Base-by-base conservation (phyloP, 2,888 invertebrate species). In the Tillus elongatus region DNA sequence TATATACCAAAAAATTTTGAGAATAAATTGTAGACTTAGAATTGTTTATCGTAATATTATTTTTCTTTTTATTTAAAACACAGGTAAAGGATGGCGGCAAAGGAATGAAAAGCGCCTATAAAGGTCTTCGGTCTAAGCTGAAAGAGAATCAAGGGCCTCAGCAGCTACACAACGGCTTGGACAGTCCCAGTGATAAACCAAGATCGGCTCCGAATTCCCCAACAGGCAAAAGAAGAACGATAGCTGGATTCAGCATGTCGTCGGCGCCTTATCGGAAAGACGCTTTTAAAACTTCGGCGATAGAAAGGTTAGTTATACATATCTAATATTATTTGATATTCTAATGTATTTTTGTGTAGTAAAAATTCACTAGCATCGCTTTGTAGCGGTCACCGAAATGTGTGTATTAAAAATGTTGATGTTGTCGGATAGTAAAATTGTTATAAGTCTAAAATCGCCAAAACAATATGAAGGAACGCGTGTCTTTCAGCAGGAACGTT, bases 51-150 rank as follows among this genome's bases (percentile, higher is more conserved):
- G 9, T 8, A n/a, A n/a, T n/a, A n/a, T n/a, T 6, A 6, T 29
- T 34, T 27, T 45, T 1, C 36, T 27, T 27, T 31, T 30, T 30
- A 6, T n/a, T n/a, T n/a, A n/a, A n/a, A n/a, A 40, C 28, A 32
- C 47, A 82, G 82, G 79, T 82, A 3, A 80, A 78, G 63, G 82
- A 81, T 55, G 74, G 78, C 41, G 80, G 82, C 3, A 80, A 79
- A 55, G 80, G 82, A 56, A 77, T 86, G 51, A 82, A 81, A 59
- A 81, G 80, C 37, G 86, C 79, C 2, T 84, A 83, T 55, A 83
- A 82, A 62, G 85, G 81, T 39, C 68, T 86, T 15, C 73, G 77
- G 51, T 80, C 79, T 32, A 82, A 79, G 65, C 57, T 73, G 36
- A 69, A 71, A 35, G 66, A 64, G 37, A 62, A 57, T 41, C 64